A percentile compares a stretch with the other conserved stretches of the same genome.
These are phyloP conservation scores for Hirtodrosophila confusa DNA, from an alignment of 2,888 invertebrate species.

Conservation along the genomic window DNA sequence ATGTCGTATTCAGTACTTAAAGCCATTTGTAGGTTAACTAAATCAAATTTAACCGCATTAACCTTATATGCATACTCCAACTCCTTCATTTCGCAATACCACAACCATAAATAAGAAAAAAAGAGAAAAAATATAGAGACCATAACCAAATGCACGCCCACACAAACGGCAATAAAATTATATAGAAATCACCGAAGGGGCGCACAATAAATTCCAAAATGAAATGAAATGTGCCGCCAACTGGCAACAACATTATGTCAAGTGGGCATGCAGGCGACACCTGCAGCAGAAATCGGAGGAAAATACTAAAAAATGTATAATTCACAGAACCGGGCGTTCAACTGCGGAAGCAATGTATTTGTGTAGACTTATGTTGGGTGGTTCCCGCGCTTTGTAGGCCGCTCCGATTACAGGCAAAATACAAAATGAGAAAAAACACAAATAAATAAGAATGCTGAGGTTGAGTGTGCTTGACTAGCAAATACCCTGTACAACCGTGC, in stretches of 20 bases:
- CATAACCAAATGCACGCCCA: slow-evolving; percentile 46
- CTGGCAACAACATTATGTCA: slow-evolving; percentile 63
- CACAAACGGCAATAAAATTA: slow-evolving; percentile 60
- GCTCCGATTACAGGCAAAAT: slow-evolving; percentile 51
- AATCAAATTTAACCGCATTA: neutral
- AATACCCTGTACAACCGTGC: slow-evolving; percentile 3
- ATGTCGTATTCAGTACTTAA: no score
- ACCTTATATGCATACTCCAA: slow-evolving; percentile 8
- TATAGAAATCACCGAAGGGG: slow-evolving; percentile 53
- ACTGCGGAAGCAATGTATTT: slow-evolving; percentile 61
- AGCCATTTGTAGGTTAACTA: no score
- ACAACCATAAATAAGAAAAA: slow-evolving; percentile 39
- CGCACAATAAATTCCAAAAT: slow-evolving; percentile 58
- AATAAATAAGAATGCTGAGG: neutral
- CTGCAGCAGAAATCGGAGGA: slow-evolving; percentile 47
- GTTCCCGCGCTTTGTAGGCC: slow-evolving; percentile 47
- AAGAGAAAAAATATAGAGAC: slow-evolving; percentile 24
- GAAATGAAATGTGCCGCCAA: slow-evolving; percentile 59
- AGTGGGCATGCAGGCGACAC: slow-evolving; percentile 58
- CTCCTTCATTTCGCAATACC: slow-evolving; percentile 40
- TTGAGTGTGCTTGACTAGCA: neutral
- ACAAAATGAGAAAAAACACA: neutral
- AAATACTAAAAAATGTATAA: slow-evolving; percentile 9
- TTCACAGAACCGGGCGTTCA: slow-evolving; percentile 28
- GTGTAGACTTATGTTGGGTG: slow-evolving; percentile 23